Percentiles rank a stretch among this genome's conserved stretches.
These are phyloP conservation scores for Upupa epops DNA, from an alignment of 2,113 vertebrate species.

Conservation along the genomic window DNA sequence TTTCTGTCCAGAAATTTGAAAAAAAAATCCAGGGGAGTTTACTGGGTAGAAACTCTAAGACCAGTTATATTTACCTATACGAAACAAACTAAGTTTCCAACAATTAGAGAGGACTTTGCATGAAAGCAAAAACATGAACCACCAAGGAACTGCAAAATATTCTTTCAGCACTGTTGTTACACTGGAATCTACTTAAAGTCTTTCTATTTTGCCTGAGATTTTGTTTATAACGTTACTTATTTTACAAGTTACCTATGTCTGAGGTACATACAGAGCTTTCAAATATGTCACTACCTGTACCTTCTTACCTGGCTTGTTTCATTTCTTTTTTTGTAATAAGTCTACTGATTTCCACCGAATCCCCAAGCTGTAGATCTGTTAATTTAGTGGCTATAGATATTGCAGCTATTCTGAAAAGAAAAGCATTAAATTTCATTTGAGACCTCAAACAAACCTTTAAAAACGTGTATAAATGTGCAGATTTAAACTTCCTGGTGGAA, in stretches of 20 bases:
- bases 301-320: slow-evolving; percentile 87
- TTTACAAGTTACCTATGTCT: background rate
- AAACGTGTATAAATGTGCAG: background rate
- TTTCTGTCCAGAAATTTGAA: background rate
- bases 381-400: slow-evolving; percentile 95
- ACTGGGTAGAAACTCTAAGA: background rate
- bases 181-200: background rate
- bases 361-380: slow-evolving; percentile 93
- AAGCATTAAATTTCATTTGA: background rate
- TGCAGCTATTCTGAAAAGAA: slow-evolving; percentile 87
- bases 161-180: background rate
- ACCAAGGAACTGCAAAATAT: background rate
- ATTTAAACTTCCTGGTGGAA: background rate
- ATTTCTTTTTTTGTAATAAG: slow-evolving; percentile 94
- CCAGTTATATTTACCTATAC: background rate
- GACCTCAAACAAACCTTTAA: background rate
- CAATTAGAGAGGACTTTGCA: background rate
- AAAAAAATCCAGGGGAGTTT: background rate
- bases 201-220: background rate
- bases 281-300: background rate
- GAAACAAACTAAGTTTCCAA: background rate
- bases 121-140: background rate
- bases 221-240: background rate
- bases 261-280: background rate
- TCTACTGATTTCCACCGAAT: slow-evolving; percentile 91